Base-by-base conservation (phyloP, 2,888 invertebrate genomes). In the Nemotelus pantherinus region DNA sequence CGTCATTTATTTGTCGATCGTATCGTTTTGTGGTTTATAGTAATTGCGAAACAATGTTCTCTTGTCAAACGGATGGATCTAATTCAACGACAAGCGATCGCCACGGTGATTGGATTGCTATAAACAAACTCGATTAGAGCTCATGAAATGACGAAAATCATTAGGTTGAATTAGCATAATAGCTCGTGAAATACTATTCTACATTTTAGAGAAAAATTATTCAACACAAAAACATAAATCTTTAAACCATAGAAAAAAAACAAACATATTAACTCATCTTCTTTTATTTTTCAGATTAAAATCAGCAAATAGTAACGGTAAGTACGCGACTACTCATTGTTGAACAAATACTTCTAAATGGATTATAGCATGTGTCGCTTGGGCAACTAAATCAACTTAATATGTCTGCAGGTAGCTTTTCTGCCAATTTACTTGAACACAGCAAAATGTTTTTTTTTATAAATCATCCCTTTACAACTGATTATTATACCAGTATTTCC, bases 261-360 rank as follows among this genome's bases (percentile, higher is more conserved):
- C 25, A 25, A 25, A 1, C 25, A 25, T 25, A 25, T 1, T 25
- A 25, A 25, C 25, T 25, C 25, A 25, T 25, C 25, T 25, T 25
- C 25, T 25, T 25, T 25, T 25, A 25, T 82, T 82, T 86, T 81
- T 76, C 87, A 87, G 87, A 86, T 86, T 87, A 83, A 87, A 87
- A 84, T 86, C 87, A 83, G 84, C 86, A 80, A 87, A 87, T 84
- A 85, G 85, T 82, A 87, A 87, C 83, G 87, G 87, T 87, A 85
- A 86, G 87, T 86, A 67, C 53, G 68, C 50, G 9, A 6, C 9
- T 41, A 65, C n/a, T 65, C 50, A 75, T 70, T 64, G 10, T 9
- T 48, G 47, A 67, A 43, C 25, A 45, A 7, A 67, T 5, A 67
- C 67, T 7, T 67, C 47, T 67, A 67, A 67, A 45, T 43, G 41